A percentile compares a stretch with the other conserved stretches of the same genome.
Conservation (phyloP, 1,140 invertebrate genomes). For the Caenorhabditis inopinata region DNA sequence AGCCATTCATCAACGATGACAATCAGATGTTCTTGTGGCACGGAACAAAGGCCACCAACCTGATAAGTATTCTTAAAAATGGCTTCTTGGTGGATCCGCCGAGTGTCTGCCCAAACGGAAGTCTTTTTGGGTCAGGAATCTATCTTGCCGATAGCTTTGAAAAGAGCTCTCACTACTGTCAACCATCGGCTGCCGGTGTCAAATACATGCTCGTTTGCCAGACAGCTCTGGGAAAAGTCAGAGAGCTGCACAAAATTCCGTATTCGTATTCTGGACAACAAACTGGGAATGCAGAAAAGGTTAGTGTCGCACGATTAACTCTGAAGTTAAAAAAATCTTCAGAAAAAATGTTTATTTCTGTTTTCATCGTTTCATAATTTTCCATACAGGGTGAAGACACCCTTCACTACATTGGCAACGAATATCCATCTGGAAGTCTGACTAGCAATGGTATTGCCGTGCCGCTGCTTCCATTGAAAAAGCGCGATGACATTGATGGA, state of each 20-base stretch:
- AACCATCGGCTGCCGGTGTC: conserved; percentile 6
- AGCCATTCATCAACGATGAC: conserved; percentile 24
- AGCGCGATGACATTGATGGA: neutral
- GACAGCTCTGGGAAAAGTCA: conserved; percentile 30
- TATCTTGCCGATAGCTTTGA: conserved; percentile 51
- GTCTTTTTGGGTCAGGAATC: conserved; percentile 50
- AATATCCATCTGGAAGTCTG: neutral
- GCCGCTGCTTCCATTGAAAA: neutral
- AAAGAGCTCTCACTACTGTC: conserved; percentile 50
- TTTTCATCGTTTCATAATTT: too few species aligned
- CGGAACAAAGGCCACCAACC: conserved; percentile 49
- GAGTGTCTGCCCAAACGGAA: conserved; percentile 41
- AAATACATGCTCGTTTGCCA: conserved; percentile 53
- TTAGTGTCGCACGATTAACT: neutral
- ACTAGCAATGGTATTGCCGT: neutral
- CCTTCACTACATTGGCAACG: conserved; percentile 11
- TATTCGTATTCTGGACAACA: neutral
- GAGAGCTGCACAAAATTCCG: neutral
- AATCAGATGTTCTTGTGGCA: conserved; percentile 51
- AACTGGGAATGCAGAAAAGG: neutral
- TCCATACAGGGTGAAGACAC: neutral
- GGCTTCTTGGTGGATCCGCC: conserved; percentile 45
- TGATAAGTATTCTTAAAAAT: conserved; percentile 47
- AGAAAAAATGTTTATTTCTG: too few species aligned
- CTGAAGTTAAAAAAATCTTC: neutral